phyloP scores from a whole-genome alignment of 2,797 vertebrate species.

The Sarcophilus harrisii region DNA sequence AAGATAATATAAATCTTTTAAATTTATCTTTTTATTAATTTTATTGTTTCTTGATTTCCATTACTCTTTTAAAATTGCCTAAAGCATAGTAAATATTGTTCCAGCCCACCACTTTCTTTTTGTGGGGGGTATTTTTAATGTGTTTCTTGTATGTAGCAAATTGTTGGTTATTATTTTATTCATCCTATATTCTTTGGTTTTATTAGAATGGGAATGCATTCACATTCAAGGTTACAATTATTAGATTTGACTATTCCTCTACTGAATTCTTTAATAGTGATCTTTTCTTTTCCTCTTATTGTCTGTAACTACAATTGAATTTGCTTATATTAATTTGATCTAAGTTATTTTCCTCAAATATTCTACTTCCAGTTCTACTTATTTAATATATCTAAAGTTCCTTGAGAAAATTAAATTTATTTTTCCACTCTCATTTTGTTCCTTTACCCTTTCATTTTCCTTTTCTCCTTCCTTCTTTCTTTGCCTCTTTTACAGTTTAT shows the following conservation, averaged over 20 bases:
- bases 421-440: not conserved
- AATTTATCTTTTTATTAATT: not conserved
- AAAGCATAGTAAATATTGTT: not conserved
- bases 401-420: not conserved
- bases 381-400: not conserved
- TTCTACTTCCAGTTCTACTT: not conserved
- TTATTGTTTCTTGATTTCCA: not conserved
- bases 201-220: not conserved
- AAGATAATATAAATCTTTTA: not conserved
- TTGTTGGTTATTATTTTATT: not conserved
- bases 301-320: not conserved
- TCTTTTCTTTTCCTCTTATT: not conserved
- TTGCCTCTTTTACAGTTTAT: not conserved
- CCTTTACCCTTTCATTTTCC: not conserved
- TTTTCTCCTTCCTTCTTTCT: not conserved
- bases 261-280: not conserved
- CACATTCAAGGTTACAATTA: not conserved
- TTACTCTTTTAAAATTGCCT: not conserved
- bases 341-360: not conserved
- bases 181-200: not conserved
- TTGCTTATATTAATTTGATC: not conserved
- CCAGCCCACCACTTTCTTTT: not conserved
- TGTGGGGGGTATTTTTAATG: not conserved
- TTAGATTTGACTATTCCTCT: not conserved
- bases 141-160: not conserved